Percentiles rank a stretch among this genome's conserved stretches.
phyloP scores from a whole-genome alignment of 2,888 invertebrate species.

The Drosophila buzzatii region DNA sequence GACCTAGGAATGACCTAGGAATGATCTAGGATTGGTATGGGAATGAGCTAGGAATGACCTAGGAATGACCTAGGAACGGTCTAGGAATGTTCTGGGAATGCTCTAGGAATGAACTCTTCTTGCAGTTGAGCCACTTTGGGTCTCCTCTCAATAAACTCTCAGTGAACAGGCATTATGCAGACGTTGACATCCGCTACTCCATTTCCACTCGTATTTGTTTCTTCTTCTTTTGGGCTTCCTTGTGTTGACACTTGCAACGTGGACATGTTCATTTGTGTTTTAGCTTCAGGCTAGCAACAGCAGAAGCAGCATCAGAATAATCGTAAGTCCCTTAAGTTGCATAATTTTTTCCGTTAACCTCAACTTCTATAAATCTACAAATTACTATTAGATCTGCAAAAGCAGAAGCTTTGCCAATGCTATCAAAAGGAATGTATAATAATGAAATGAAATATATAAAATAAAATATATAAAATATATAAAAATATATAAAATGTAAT shows the following conservation, averaged over 20 bases:
- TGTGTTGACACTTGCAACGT: constrained; percentile 74
- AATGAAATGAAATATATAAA: no score
- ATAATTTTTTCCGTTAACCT: not conserved
- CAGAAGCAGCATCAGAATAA: not conserved
- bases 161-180: not conserved
- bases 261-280: constrained; percentile 71
- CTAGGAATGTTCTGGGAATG: no score
- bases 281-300: not conserved
- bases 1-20: no score
- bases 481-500: not conserved
- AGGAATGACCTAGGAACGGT: no score
- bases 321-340: not conserved
- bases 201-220: not conserved
- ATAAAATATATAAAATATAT: no score
- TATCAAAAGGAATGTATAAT: not conserved
- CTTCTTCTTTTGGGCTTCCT: constrained; percentile 15
- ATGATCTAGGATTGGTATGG: no score
- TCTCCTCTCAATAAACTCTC: not conserved
- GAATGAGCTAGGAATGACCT: no score
- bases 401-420: not conserved
- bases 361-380: not conserved
- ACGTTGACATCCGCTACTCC: not conserved
- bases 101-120: no score
- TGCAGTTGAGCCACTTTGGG: not conserved
- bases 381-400: not conserved